phyloP scores from a whole-genome alignment of 2,888 invertebrate genomes.

The Linhomoeus sp. region DNA sequence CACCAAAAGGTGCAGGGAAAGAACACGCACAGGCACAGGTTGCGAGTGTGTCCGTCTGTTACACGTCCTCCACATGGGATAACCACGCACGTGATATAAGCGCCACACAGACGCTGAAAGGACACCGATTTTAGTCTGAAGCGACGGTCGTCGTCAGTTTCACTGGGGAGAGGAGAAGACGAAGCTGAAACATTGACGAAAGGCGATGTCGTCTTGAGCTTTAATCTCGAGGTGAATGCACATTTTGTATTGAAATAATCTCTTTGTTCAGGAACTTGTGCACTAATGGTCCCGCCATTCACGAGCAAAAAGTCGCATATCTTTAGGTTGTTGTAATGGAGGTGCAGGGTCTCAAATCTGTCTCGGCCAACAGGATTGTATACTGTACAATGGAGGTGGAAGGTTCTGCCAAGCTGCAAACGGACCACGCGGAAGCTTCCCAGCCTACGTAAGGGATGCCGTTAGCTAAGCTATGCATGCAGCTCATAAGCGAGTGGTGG shows the following conservation, averaged over 20 bases:
- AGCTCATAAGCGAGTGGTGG: neutral
- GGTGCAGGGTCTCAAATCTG: slow-evolving; percentile 86
- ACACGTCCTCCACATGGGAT: no score
- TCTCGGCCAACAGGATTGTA: slow-evolving; percentile 88
- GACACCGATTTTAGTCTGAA: slow-evolving; percentile 21
- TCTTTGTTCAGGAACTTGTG: no score
- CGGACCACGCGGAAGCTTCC: slow-evolving; percentile 96
- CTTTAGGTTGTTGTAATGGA: slow-evolving; percentile 88
- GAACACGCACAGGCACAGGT: no score
- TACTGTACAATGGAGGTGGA: slow-evolving; percentile 99
- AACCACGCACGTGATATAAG: no score
- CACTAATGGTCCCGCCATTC: no score
- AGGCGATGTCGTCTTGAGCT: slow-evolving; percentile 89
- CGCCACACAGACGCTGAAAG: no score
- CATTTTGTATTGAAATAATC: no score
- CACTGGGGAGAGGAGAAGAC: slow-evolving; percentile 53
- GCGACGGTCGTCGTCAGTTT: slow-evolving; percentile 24
- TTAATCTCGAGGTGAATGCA: slow-evolving; percentile 82
- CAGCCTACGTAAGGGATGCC: slow-evolving; percentile 45
- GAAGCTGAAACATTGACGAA: slow-evolving; percentile 88
- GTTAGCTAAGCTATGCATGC: neutral
- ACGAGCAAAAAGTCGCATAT: no score
- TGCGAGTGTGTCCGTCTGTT: no score
- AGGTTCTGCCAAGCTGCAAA: slow-evolving; percentile 92
- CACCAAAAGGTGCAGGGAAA: no score